Evolutionary conservation across 2,113 vertebrate genomes (phyloP).

Genomic region (Mesoclemmys tuberculata): DNA sequence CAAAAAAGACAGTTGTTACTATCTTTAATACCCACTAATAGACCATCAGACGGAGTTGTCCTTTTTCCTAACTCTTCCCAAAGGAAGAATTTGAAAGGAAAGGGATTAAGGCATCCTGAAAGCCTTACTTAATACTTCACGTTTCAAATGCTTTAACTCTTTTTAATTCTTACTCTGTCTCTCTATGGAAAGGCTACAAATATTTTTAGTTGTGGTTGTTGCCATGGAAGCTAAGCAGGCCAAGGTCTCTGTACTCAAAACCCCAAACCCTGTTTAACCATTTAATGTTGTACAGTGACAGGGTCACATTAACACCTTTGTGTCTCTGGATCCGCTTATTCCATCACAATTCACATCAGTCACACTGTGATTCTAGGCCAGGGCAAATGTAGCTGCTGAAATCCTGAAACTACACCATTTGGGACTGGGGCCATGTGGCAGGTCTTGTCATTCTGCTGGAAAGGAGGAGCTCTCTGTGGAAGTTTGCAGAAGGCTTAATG

Average conservation of each 20-base stretch:
- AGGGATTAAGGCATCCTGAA: not conserved
- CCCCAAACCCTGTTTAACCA: not conserved
- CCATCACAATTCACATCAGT: not conserved
- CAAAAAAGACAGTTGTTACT: not conserved
- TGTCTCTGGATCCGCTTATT: not conserved
- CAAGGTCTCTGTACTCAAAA: not conserved
- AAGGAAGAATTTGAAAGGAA: not conserved
- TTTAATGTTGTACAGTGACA: not conserved
- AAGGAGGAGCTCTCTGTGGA: not conserved
- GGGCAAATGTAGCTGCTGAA: not conserved
- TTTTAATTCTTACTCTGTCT: not conserved
- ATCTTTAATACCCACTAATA: not conserved
- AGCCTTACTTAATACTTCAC: not conserved
- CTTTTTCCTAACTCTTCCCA: not conserved
- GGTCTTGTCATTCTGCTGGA: not conserved
- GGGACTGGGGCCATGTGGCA: not conserved
- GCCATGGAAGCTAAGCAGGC: not conserved
- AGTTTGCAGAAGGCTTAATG: not conserved
- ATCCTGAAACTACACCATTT: not conserved
- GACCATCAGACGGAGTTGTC: not conserved
- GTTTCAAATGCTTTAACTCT: not conserved
- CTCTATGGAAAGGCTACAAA: not conserved
- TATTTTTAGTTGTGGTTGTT: not conserved
- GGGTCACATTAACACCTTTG: not conserved
- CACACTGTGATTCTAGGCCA: not conserved